phyloP scores from a whole-genome alignment of 1,140 invertebrate genomes.

The Drosophila leontia region DNA sequence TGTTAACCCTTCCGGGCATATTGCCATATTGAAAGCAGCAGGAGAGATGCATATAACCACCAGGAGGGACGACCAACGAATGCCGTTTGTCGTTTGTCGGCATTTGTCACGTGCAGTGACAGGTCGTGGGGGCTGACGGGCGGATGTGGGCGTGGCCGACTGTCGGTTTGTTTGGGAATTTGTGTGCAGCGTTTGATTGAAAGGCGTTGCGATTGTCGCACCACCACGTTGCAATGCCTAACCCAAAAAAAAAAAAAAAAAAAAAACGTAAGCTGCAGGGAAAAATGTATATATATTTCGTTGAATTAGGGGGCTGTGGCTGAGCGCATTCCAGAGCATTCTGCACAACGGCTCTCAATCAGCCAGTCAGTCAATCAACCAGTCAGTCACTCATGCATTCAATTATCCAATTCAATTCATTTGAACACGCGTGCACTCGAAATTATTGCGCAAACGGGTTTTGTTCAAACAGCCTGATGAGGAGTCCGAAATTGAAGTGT shows the following conservation, averaged over 20 bases:
- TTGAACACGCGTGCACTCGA: slow-evolving; percentile 52
- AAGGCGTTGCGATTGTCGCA: slow-evolving; percentile 63
- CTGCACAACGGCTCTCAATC: slow-evolving; percentile 47
- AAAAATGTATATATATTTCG: slow-evolving; percentile 25
- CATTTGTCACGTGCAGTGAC: slow-evolving; percentile 76
- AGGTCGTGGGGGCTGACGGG: slow-evolving; percentile 28
- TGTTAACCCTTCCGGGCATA: slow-evolving; percentile 13
- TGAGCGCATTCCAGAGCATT: slow-evolving; percentile 11
- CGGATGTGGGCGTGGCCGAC: slow-evolving; percentile 23
- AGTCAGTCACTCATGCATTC: slow-evolving; percentile 54
- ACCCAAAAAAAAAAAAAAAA: slow-evolving; percentile 36
- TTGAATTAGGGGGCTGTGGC: slow-evolving; percentile 7
- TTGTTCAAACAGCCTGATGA: slow-evolving; percentile 49
- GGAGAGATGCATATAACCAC: slow-evolving; percentile 5
- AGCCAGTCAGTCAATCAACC: slow-evolving; percentile 45
- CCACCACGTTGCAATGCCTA: slow-evolving; percentile 43
- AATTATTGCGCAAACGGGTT: slow-evolving; percentile 47
- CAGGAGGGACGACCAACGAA: slow-evolving; percentile 8
- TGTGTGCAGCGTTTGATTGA: slow-evolving; percentile 73
- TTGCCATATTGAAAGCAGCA: slow-evolving; percentile 34
- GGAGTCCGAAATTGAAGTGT: slow-evolving; percentile 29
- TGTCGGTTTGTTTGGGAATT: slow-evolving; percentile 66
- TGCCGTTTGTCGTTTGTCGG: slow-evolving; percentile 75
- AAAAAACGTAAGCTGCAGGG: neutral
- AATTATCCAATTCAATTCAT: slow-evolving; percentile 61